Evolutionary conservation across 2,113 vertebrate genomes (phyloP), one percentile per base, ranked within the genome.

Genomic region (Athene noctua): DNA sequence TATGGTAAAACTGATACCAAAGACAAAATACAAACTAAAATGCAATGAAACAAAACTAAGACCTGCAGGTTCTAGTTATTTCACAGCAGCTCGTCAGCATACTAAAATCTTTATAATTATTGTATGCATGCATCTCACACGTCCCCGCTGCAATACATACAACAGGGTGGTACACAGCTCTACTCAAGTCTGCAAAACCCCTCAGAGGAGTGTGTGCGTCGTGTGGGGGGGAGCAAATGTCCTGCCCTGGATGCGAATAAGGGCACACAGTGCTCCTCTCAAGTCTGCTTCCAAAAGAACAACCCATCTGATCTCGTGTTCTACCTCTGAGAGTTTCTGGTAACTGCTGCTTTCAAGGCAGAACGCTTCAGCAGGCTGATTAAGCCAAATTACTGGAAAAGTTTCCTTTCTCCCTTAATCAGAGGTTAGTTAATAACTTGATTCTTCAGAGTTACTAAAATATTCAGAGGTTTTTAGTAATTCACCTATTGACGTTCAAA

Each of bases 221-320:
- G 5, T 4, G 8, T 20, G 30, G 5, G 49, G 52, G 44, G 44
- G 62, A 58, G 20, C 9, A 75, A 14, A 47, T 4, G 26, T 26
- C 29, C 44, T 21, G 25, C 13, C 57, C 26, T 29, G 40, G 34
- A 42, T 9, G 52, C 1, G 0, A 80, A 20, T 19, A 27, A 40
- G 5, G 38, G 18, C 13, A 27, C 30, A 36, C 16, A 29, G n/a
- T 1, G 0, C 19, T 23, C 5, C 18, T 54, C 16, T 10, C 11
- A 52, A 47, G 13, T 7, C 44, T 54, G 9, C 11, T 61, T 44
- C 19, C 58, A 55, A 36, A 78, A 59, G 68, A 59, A 44, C 13
- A 49, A 20, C 6, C 8, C 46, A 18, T 19, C 23, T 44, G 42
- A 44, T 25, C 54, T 36, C 2, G 2, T 8, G 9, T 52, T 46